phyloP scores from a whole-genome alignment of 2,888 invertebrate species.

The Acleris holmiana region DNA sequence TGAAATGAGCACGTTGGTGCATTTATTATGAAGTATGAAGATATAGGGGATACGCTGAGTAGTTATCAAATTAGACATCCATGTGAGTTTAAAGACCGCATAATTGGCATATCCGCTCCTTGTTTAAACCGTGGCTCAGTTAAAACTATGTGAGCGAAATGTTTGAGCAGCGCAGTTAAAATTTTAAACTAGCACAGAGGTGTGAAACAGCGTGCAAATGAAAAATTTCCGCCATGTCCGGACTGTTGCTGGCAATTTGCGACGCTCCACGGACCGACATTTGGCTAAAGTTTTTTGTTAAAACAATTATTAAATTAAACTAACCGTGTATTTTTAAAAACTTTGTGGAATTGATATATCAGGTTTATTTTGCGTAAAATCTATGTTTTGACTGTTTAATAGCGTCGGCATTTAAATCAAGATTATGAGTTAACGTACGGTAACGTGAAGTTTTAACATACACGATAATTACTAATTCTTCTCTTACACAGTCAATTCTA shows the following conservation, averaged over 20 bases:
- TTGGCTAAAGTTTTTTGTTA: conserved; percentile 38
- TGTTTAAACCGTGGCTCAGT: conserved; percentile 6
- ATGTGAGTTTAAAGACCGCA: background rate
- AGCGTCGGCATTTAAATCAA: no score
- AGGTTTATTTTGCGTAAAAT: no score
- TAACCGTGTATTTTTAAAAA: conserved; percentile 7
- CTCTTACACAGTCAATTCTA: background rate
- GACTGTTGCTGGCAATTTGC: conserved; percentile 75
- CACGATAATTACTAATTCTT: background rate
- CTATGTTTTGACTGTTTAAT: no score
- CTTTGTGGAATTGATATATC: background rate
- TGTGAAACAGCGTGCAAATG: conserved; percentile 78
- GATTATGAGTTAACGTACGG: no score
- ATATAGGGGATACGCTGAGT: no score
- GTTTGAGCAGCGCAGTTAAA: conserved; percentile 62
- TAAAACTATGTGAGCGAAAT: conserved; percentile 41
- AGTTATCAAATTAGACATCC: background rate
- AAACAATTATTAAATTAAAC: conserved; percentile 36
- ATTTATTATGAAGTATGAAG: background rate
- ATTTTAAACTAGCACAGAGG: conserved; percentile 70
- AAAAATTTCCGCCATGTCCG: conserved; percentile 74
- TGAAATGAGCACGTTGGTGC: background rate
- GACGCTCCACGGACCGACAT: conserved; percentile 51
- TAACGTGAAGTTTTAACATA: no score
- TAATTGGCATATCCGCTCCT: conserved; percentile 21